A percentile compares a stretch with the other conserved stretches of the same genome.
These are phyloP conservation scores for Abramis brama DNA, from an alignment of 2,113 vertebrate species.

Conservation along the genomic window DNA sequence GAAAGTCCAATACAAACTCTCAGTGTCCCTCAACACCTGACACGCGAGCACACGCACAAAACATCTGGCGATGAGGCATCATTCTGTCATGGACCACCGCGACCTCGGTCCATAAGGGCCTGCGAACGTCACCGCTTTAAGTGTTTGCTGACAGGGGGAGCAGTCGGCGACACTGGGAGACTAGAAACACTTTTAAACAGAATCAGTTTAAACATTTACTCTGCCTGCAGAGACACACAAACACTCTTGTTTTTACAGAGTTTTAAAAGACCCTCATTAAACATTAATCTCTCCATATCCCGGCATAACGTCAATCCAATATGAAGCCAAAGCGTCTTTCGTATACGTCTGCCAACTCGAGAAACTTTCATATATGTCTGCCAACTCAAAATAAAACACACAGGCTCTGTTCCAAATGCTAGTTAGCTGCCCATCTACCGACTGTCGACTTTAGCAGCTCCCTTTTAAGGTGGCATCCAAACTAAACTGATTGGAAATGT, in stretches of 20 bases:
- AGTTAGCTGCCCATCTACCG: background rate
- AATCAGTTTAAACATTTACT: slow-evolving; percentile 24
- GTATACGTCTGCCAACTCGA: background rate
- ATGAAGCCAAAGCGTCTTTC: slow-evolving; percentile 17
- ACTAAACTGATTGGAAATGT: background rate
- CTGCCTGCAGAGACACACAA: slow-evolving; percentile 15
- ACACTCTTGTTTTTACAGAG: slow-evolving; percentile 2
- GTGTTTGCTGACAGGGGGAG: background rate
- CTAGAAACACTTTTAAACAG: slow-evolving; percentile 17
- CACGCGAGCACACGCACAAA: background rate
- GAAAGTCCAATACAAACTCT: slow-evolving; percentile 42
- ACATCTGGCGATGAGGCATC: background rate
- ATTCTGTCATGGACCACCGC: slow-evolving; percentile 22
- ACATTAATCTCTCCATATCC: background rate
- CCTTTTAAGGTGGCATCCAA: background rate
- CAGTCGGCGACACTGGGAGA: background rate
- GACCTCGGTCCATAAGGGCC: background rate
- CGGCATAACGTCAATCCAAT: slow-evolving; percentile 23
- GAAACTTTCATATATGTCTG: background rate
- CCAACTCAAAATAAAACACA: background rate
- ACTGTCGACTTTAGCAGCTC: background rate
- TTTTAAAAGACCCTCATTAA: slow-evolving; percentile 8
- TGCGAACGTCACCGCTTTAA: background rate
- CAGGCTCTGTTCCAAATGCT: slow-evolving; percentile 1
- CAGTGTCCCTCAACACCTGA: slow-evolving; percentile 35